Conservation (phyloP, 2,113 vertebrate genomes). For the Cheirogaleus medius region DNA sequence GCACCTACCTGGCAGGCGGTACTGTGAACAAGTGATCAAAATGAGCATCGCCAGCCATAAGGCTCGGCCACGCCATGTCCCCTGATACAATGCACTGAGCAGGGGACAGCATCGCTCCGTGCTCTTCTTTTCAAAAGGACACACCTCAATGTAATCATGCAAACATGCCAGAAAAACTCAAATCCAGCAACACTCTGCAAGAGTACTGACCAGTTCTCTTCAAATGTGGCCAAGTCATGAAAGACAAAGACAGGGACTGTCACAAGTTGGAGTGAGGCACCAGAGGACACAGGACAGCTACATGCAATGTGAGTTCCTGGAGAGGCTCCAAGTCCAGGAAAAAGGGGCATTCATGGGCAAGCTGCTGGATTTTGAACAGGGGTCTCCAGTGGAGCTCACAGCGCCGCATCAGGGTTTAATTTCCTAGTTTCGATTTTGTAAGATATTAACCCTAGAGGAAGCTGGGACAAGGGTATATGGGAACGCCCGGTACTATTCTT, state of each 20-base stretch:
- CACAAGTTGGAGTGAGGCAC: neutral
- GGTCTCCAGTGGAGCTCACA: neutral
- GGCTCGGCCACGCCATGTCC: fast-evolving
- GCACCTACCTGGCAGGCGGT: neutral
- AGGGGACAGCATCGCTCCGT: fast-evolving
- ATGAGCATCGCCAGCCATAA: neutral
- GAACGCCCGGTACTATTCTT: neutral
- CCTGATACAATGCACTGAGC: neutral
- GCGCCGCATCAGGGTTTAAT: no score
- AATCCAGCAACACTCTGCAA: neutral
- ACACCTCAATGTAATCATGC: neutral
- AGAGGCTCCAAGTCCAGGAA: neutral
- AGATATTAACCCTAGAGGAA: neutral
- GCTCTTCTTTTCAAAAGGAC: neutral
- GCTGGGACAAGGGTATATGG: neutral
- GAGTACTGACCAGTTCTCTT: neutral
- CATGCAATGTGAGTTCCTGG: neutral
- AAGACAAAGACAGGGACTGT: neutral
- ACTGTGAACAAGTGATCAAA: neutral
- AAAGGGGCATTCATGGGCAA: neutral
- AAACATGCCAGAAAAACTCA: neutral
- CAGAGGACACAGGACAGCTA: neutral
- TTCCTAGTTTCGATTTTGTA: neutral
- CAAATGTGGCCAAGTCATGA: neutral
- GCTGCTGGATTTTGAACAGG: neutral